Evolutionary conservation across 2,113 vertebrate species (phyloP).

Genomic region (Phaethon lepturus): DNA sequence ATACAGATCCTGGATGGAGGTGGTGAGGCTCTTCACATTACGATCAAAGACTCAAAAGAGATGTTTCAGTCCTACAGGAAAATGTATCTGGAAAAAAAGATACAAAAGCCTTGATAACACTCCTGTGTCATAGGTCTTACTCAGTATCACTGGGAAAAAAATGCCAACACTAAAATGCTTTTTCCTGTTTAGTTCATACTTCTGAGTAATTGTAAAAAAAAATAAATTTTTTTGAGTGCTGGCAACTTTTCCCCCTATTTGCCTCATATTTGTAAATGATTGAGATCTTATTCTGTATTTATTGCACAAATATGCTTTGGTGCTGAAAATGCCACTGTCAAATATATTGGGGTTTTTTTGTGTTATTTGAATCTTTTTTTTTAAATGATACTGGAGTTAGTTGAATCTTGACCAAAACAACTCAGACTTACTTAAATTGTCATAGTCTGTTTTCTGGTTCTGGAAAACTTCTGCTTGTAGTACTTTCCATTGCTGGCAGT

Average conservation of each 20-base stretch:
- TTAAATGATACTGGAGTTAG: not conserved
- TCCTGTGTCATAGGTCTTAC: not conserved
- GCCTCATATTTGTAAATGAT: not conserved
- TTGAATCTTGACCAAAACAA: not conserved
- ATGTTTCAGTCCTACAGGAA: constrained; percentile 77
- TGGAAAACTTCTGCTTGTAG: not conserved
- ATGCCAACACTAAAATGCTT: not conserved
- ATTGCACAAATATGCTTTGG: not conserved
- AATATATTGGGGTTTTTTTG: not conserved
- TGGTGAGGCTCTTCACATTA: constrained; percentile 37
- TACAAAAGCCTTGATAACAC: constrained; percentile 64
- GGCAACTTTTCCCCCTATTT: not conserved
- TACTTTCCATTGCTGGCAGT: constrained; percentile 36
- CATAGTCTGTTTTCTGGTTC: not conserved
- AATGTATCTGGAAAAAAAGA: constrained; percentile 78
- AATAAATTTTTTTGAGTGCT: not conserved
- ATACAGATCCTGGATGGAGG: constrained; percentile 65
- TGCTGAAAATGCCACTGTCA: not conserved
- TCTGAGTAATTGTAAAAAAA: not conserved
- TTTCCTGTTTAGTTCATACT: not conserved
- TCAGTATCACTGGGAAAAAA: not conserved
- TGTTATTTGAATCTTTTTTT: not conserved
- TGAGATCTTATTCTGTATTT: not conserved
- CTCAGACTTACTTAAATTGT: not conserved
- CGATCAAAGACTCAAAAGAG: constrained; percentile 70